These are phyloP conservation scores for Eupithecia dodoneata DNA, from an alignment of 2,888 invertebrate genomes.

Conservation along the genomic window DNA sequence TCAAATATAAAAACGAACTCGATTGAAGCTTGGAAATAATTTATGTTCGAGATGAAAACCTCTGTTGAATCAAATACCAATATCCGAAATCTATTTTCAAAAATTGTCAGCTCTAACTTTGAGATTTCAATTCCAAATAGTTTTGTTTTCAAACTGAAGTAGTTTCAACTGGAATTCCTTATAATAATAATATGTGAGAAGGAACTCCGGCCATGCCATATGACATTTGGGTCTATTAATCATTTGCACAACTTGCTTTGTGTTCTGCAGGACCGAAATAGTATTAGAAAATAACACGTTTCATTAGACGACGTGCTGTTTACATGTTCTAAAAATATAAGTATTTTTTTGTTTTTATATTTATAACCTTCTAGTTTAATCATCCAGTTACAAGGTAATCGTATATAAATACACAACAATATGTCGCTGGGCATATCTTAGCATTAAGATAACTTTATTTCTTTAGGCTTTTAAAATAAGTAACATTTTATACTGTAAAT, in stretches of 20 bases:
- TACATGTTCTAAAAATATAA: constrained; percentile 54
- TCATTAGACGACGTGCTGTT: constrained; percentile 52
- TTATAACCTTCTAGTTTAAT: neutral
- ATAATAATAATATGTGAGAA: constrained; percentile 58
- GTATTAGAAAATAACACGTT: constrained; percentile 51
- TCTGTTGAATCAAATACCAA: neutral
- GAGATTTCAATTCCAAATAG: constrained; percentile 4
- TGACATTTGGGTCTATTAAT: constrained; percentile 75
- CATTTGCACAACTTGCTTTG: constrained; percentile 63
- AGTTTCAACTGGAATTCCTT: constrained; percentile 47
- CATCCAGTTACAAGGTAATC: too few species aligned
- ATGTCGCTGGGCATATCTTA: too few species aligned
- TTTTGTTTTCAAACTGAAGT: constrained; percentile 25
- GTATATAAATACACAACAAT: too few species aligned
- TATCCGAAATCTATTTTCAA: neutral
- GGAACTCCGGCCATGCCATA: constrained; percentile 63
- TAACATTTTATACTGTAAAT: too few species aligned
- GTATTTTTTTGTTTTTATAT: constrained; percentile 25
- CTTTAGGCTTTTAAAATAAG: too few species aligned
- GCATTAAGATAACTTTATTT: too few species aligned
- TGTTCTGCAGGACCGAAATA: constrained; percentile 63
- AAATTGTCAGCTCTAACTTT: neutral
- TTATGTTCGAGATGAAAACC: neutral
- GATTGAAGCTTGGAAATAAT: neutral
- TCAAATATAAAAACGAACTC: neutral